Evolutionary conservation across 2,797 vertebrate species (phyloP), one percentile per base, ranked within the genome.

Genomic region (Ambastaia sidthimunki): DNA sequence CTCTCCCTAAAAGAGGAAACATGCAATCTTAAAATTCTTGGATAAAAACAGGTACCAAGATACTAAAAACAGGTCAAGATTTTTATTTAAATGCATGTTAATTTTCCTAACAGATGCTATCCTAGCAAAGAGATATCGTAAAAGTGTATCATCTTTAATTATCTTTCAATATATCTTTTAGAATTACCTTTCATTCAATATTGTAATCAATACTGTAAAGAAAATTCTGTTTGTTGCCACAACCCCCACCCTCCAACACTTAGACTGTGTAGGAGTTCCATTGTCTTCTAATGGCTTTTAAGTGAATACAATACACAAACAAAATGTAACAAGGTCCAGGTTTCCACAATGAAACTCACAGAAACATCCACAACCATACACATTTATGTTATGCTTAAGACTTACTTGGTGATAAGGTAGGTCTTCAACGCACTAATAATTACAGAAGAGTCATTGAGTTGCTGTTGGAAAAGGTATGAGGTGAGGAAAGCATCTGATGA

Each of bases 361-460:
- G 41, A 1, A 44, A 11, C 10, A 37, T 37, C 34, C 34, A 44
- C 41, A 44, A 44, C 41, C 9, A 44, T 44, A 44, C 10, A 11
- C 1, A 44, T 10, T 10, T 44, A 44, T 44, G 41, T 44, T 44
- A 37, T 37, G n/a, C 37, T 52, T 28, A 12, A 21, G 2, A 52
- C 93, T 95, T 90, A 99, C 98, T 92, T 94, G 71, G 89, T 95
- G 81, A 96, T 78, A 57, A 98, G 91, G 86, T 93, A 91, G 0
- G 95, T 96, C 93, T 95, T 96, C 86, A 99, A 90, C 67, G 94
- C 92, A 62, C 97, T 99, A 86, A 98, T 97, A 89, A 99, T 99
- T 85, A 99, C 96, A 0, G 98, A 98, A 0, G 98, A 99, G 87
- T 99, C 98, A 0, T 99, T 99, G 75, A 99, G 86, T 90, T 99